Percentiles rank a stretch among this genome's conserved stretches.
These are phyloP conservation scores for Coreius guichenoti DNA, from an alignment of 2,797 vertebrate genomes.

Conservation along the genomic window DNA sequence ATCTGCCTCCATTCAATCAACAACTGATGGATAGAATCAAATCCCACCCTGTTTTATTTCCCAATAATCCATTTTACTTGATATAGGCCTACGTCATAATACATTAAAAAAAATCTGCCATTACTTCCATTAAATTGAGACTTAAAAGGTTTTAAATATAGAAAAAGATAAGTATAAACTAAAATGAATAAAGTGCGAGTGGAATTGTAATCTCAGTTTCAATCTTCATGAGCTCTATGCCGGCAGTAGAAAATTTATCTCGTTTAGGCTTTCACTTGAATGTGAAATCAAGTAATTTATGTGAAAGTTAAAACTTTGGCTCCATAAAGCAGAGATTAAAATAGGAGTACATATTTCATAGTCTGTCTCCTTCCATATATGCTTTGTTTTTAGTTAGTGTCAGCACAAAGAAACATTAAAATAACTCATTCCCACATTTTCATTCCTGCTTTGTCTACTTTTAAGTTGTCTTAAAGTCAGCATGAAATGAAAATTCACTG, in stretches of 20 bases:
- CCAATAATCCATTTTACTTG: neutral
- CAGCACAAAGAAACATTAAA: constrained; percentile 25
- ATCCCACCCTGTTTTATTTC: neutral
- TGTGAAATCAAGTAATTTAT: constrained; percentile 2
- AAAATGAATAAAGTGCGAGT: neutral
- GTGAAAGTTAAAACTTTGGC: neutral
- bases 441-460: neutral
- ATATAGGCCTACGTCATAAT: neutral
- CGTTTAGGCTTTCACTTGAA: neutral
- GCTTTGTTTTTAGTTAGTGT: constrained; percentile 12
- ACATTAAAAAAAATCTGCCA: neutral
- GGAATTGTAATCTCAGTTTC: neutral
- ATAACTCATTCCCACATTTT: neutral
- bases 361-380: neutral
- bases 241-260: neutral
- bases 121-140: neutral
- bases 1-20: neutral
- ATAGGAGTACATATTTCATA: neutral
- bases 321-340: constrained; percentile 15
- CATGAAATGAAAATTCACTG: neutral
- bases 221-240: neutral
- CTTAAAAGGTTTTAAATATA: neutral
- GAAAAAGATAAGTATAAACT: neutral
- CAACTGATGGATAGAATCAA: neutral
- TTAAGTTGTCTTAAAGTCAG: neutral